Evolutionary conservation across 2,888 invertebrate genomes (phyloP).

Genomic region (Pocota personata): DNA sequence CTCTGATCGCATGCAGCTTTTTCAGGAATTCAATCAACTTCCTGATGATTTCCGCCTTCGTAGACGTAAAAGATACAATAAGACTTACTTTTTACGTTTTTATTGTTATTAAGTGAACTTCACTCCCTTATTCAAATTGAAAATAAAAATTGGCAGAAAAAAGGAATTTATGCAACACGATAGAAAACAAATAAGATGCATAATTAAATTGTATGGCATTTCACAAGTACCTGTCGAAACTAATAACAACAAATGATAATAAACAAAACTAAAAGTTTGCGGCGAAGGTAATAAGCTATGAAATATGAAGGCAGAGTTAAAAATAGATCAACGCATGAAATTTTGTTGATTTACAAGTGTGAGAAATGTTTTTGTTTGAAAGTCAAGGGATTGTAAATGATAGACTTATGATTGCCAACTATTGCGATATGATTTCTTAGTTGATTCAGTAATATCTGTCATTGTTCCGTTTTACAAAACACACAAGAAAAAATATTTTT

Average conservation of each 20-base stretch:
- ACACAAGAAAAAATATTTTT: too few species aligned
- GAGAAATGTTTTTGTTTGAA: neutral
- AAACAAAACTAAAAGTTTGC: neutral
- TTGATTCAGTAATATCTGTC: too few species aligned
- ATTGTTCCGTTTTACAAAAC: too few species aligned
- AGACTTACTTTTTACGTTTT: neutral
- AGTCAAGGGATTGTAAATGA: neutral
- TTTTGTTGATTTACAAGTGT: neutral
- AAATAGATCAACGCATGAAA: conserved; percentile 12
- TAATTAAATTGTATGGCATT: conserved; percentile 9
- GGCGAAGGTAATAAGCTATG: neutral
- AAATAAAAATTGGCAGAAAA: neutral
- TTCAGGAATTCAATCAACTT: neutral
- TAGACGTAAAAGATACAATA: neutral
- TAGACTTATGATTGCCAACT: neutral
- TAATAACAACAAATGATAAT: neutral
- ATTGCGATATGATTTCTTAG: neutral
- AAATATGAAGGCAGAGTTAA: conserved; percentile 15
- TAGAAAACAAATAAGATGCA: neutral
- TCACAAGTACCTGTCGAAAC: neutral
- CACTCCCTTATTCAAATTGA: neutral
- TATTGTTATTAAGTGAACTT: neutral
- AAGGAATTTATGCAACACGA: conserved; percentile 13
- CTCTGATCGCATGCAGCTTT: neutral
- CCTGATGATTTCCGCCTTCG: neutral